A percentile compares a stretch with the other conserved stretches of the same genome.
Evolutionary conservation across 2,113 vertebrate species (phyloP).

Genomic region (Osmerus mordax): DNA sequence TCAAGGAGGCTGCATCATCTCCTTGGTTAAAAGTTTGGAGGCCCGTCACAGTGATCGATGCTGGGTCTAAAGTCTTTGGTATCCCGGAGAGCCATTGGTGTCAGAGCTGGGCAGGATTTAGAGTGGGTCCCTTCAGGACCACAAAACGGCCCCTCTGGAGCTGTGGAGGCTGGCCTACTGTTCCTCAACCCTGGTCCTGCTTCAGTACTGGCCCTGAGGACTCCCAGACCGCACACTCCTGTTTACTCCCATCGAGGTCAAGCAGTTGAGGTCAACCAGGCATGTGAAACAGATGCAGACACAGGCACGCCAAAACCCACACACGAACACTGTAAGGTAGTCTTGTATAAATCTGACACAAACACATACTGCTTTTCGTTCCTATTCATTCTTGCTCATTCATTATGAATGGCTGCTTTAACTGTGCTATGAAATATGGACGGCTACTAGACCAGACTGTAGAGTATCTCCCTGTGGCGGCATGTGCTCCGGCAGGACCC

Average conservation of each 20-base stretch:
- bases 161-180: too few relatives aligned
- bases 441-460: slow-evolving; percentile 11
- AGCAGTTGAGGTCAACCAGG: too few relatives aligned
- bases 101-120: too few relatives aligned
- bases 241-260: too few relatives aligned
- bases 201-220: too few relatives aligned
- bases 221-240: too few relatives aligned
- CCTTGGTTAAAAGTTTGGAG: neutral
- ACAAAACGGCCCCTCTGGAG: too few relatives aligned
- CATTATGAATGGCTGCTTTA: slow-evolving; percentile 39
- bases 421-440: slow-evolving; percentile 35
- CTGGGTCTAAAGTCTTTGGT: neutral
- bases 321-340: neutral
- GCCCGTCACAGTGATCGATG: neutral
- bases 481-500: slow-evolving; percentile 17
- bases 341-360: neutral
- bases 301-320: too few relatives aligned
- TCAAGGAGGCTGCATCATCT: slow-evolving; percentile 6
- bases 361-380: neutral
- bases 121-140: too few relatives aligned
- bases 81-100: too few relatives aligned
- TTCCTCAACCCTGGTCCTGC: too few relatives aligned
- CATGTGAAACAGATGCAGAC: too few relatives aligned
- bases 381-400: slow-evolving; percentile 21
- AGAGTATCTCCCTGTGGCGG: slow-evolving; percentile 5